These are phyloP conservation scores for Drosophila littoralis DNA, from an alignment of 1,140 invertebrate species.

Conservation along the genomic window DNA sequence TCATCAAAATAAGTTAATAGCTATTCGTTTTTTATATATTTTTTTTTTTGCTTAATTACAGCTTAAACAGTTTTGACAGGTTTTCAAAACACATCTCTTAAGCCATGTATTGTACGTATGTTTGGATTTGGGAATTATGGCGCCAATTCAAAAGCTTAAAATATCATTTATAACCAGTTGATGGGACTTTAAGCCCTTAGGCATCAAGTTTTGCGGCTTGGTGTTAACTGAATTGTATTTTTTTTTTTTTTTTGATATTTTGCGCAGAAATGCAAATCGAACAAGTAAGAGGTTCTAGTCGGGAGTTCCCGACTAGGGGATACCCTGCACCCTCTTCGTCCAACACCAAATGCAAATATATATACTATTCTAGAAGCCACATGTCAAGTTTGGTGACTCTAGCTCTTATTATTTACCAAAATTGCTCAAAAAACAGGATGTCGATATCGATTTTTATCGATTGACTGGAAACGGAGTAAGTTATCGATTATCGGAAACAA, in stretches of 20 bases:
- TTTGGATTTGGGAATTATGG: conserved; percentile 2
- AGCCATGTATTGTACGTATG: not conserved
- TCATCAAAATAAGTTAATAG: conserved; percentile 77
- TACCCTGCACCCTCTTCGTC: too few species aligned
- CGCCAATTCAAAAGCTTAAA: conserved; percentile 38
- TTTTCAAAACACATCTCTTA: conserved; percentile 17
- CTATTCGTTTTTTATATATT: conserved; percentile 33
- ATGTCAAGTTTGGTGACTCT: too few species aligned
- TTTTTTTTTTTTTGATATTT: conserved; percentile 23
- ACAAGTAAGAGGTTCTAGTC: too few species aligned
- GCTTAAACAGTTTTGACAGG: conserved; percentile 60
- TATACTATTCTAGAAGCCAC: too few species aligned
- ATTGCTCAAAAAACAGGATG: too few species aligned
- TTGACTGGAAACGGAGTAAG: too few species aligned
- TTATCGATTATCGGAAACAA: too few species aligned
- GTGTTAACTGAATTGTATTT: conserved; percentile 43
- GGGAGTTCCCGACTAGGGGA: too few species aligned
- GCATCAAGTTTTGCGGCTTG: conserved; percentile 14
- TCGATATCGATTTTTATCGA: too few species aligned
- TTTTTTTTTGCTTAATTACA: conserved; percentile 63
- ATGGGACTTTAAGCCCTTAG: conserved; percentile 27
- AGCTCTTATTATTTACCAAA: too few species aligned
- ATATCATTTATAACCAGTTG: conserved; percentile 55
- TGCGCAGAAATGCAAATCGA: conserved; percentile 47
- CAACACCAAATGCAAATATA: too few species aligned